Evolutionary conservation across 2,888 invertebrate genomes (phyloP).

Genomic region (Trissolcus japonicus): DNA sequence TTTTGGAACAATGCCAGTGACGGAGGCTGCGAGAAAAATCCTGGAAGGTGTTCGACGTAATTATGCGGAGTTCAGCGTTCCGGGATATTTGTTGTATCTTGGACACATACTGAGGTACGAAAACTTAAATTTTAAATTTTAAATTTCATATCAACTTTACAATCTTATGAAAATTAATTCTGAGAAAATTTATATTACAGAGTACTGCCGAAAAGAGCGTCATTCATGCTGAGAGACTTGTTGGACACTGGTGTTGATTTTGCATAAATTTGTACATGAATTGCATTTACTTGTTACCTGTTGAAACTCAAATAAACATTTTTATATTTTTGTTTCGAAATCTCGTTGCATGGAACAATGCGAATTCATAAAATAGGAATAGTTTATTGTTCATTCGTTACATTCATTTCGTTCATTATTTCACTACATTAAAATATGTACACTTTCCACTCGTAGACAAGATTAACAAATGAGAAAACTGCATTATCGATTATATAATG

Average conservation of each 20-base stretch:
- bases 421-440: no score
- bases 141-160: no score
- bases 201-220: slow-evolving; percentile 80
- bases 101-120: slow-evolving; percentile 78
- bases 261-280: slow-evolving; percentile 74
- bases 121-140: neutral
- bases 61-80: slow-evolving; percentile 81
- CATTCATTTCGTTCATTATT: no score
- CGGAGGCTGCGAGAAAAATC: slow-evolving; percentile 79
- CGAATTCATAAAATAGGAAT: no score
- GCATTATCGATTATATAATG: no score
- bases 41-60: slow-evolving; percentile 81
- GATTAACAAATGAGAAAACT: no score
- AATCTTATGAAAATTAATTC: no score
- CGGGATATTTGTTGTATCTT: slow-evolving; percentile 79
- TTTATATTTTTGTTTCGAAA: no score
- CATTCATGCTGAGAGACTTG: slow-evolving; percentile 80
- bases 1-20: slow-evolving; percentile 81
- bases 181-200: slow-evolving; percentile 63
- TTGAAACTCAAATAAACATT: no score
- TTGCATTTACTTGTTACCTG: neutral
- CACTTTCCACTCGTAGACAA: no score
- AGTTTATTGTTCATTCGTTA: no score
- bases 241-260: slow-evolving; percentile 83
- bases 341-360: no score